Evolutionary conservation across 2,797 vertebrate genomes (phyloP), one percentile per base, ranked within the genome.

Genomic region (Coregonus ussuriensis): DNA sequence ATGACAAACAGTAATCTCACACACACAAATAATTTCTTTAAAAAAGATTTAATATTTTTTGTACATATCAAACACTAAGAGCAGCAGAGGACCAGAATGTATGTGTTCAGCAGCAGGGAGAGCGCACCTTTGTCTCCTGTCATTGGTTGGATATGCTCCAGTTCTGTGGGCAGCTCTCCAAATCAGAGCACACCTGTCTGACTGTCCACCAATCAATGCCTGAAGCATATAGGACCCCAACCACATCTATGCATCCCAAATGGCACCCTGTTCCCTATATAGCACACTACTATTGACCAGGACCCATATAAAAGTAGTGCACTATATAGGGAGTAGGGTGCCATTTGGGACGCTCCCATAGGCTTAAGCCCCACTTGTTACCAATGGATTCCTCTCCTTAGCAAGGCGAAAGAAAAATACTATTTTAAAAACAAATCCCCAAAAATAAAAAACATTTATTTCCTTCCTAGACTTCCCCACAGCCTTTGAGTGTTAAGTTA

Each of bases 41-140:
- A 94, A 96, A 96, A 95, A 95, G 91, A 87, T 97, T 96, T 95
- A 91, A 95, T 94, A 93, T 91, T 86, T 77, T 93, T 92, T 94
- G 88, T 93, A 94, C 94, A 95, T 95, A 79, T 92, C 84, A 71
- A 96, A 95, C 93, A 91, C 90, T 91, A 21, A 88, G 95, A 95
- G 95, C 94, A 95, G 94, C 95, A 93, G 84, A 94, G 92, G 92
- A 95, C 94, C 93, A 83, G 85, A 86, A 84, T 69, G 51, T 62
- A 25, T 71, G 14, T 78, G 80, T 63, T 89, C 88, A 93, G 94
- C 95, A 96, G 95, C 96, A 97, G 95, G 93, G 94, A 94, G 87
- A 83, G 3, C 0, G 2, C 41, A 47, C 11, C 41, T 47, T 0
- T 91, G 92, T 91, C 88, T 82, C 78, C 85, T 88, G 85, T 88